Percentiles rank a stretch among this genome's conserved stretches.
These are phyloP conservation scores for Paralinhomoeus sp. DNA, from an alignment of 2,888 invertebrate species.

Conservation along the genomic window DNA sequence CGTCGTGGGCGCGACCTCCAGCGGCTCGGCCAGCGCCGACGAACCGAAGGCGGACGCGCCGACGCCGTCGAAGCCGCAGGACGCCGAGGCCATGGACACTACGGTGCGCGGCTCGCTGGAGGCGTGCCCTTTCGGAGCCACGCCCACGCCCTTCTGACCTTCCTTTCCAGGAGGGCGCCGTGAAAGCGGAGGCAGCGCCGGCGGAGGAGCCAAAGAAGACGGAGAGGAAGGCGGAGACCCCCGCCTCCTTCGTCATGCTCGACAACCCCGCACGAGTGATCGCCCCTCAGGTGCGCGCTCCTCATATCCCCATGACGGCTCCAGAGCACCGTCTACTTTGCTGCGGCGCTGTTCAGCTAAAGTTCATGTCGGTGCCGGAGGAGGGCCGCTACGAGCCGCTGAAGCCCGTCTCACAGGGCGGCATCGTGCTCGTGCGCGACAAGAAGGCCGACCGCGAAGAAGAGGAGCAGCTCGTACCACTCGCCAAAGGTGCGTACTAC, in stretches of 20 bases:
- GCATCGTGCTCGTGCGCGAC: conserved; percentile 80
- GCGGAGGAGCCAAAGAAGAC: background rate
- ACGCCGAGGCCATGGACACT: no score
- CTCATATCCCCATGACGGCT: no score
- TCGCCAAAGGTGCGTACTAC: conserved; percentile 26
- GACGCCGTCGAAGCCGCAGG: no score
- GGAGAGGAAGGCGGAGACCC: background rate
- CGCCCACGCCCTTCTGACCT: no score
- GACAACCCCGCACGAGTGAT: conserved; percentile 82
- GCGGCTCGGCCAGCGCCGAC: conserved; percentile 43
- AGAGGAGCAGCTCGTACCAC: conserved; percentile 69
- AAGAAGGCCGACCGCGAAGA: conserved; percentile 56
- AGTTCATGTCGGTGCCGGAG: background rate
- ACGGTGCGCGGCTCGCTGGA: no score
- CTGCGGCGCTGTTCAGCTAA: no score
- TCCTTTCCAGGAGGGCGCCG: no score
- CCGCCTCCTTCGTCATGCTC: conserved; percentile 46
- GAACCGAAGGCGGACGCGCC: no score
- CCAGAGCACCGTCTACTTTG: no score
- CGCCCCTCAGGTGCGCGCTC: conserved; percentile 46
- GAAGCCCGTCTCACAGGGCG: conserved; percentile 56
- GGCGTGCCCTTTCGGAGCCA: no score
- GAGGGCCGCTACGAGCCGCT: conserved; percentile 51
- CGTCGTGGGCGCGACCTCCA: no score
- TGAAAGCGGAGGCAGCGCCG: no score